Percentiles rank a stretch among this genome's conserved stretches.
Conservation (phyloP, 2,888 invertebrate genomes). For the Rotaria macrura region DNA sequence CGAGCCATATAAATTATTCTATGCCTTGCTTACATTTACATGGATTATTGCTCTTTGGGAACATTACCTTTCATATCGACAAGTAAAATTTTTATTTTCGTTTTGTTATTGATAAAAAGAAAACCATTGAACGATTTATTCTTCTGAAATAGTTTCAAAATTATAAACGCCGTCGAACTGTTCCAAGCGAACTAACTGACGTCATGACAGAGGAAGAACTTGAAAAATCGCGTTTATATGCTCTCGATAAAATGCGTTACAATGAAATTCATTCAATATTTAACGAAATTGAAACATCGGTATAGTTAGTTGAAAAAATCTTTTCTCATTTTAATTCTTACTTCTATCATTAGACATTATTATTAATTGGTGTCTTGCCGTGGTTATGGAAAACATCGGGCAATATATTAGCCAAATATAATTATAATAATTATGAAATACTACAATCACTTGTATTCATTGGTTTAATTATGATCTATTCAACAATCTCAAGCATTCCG, state of each 20-base stretch:
- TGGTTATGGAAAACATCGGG: conserved; percentile 1
- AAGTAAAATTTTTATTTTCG: conserved; percentile 55
- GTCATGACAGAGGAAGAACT: conserved; percentile 74
- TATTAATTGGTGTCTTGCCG: background rate
- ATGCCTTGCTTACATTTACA: background rate
- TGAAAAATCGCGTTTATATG: conserved; percentile 76
- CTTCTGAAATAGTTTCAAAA: conserved; percentile 6
- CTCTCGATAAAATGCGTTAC: conserved; percentile 72
- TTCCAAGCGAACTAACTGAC: conserved; percentile 66
- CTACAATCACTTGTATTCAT: conserved; percentile 26
- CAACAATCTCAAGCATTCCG: conserved; percentile 53
- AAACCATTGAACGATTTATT: background rate
- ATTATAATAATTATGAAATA: conserved; percentile 2
- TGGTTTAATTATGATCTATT: conserved; percentile 18
- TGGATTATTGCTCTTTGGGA: conserved; percentile 63
- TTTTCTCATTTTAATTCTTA: background rate
- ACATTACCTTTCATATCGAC: conserved; percentile 68
- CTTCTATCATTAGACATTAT: background rate
- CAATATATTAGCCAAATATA: background rate
- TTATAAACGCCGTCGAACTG: conserved; percentile 51
- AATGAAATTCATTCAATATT: conserved; percentile 66
- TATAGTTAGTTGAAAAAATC: background rate
- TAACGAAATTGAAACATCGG: conserved; percentile 59
- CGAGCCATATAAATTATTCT: background rate
- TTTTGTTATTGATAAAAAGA: background rate